Conservation (phyloP, 2,113 vertebrate genomes). For the Notothenia coriiceps region DNA sequence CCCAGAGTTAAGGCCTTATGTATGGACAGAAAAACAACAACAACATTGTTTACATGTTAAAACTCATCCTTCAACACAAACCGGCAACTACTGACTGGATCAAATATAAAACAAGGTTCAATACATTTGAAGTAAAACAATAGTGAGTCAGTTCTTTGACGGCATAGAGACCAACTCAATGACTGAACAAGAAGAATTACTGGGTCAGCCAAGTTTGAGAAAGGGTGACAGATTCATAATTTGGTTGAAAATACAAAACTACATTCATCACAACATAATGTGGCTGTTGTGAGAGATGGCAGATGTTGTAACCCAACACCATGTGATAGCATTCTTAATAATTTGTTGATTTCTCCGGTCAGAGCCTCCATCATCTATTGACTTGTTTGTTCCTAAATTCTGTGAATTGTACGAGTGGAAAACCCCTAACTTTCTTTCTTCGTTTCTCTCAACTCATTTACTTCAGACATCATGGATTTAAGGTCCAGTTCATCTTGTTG, state of each 20-base stretch:
- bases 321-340: neutral
- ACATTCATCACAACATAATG: neutral
- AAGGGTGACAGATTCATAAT: neutral
- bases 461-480: neutral
- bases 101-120: too few species aligned
- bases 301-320: too few species aligned
- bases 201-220: neutral
- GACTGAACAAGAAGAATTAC: too few species aligned
- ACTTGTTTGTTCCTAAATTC: neutral
- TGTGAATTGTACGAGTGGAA: constrained; percentile 18
- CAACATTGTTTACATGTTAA: too few species aligned
- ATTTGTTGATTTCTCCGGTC: neutral
- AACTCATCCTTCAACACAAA: too few species aligned
- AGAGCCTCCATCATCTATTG: neutral
- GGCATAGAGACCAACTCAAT: too few species aligned
- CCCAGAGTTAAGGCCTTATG: too few species aligned
- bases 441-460: neutral
- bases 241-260: neutral
- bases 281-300: neutral
- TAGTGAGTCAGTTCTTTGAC: too few species aligned
- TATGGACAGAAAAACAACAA: too few species aligned
- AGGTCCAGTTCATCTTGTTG: neutral
- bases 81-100: too few species aligned
- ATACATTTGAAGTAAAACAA: too few species aligned
- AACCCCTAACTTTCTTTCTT: constrained; percentile 13